Evolutionary conservation across 2,113 vertebrate genomes (phyloP), one percentile per base, ranked within the genome.

Genomic region (Numenius arquata): DNA sequence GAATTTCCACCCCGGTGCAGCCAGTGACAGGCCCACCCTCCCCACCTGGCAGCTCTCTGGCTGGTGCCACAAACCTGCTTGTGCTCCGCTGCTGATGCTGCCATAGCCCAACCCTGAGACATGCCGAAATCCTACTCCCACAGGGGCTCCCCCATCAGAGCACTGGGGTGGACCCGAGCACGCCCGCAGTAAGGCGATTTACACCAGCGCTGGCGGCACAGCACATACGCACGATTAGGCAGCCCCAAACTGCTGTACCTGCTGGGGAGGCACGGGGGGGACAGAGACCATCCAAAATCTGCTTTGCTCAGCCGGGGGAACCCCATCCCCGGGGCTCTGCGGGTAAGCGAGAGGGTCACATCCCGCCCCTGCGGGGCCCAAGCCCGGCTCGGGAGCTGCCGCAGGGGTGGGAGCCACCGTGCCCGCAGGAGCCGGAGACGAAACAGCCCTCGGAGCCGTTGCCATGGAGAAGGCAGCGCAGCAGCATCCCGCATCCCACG

Each of bases 391-490:
- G 75, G 83, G 79, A 85, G 89, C 11, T 82, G 91, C 82, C 45
- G 88, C 84, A 75, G 76, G 74, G 91, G 77, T 43, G 86, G 91
- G 89, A 90, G 61, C 56, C 56, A 40, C 74, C 59, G 82, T 85
- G 95, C 70, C 89, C 72, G 85, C 93, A 63, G 82, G 83, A 86
- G 83, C 87, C 83, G 84, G 75, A 89, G 79, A 34, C 70, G 83
- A 41, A 83, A 90, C 72, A 71, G 84, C 94, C 87, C 75, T 36
- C 26, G 62, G 82, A 80, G 85, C 85, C 93, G 96, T 96, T 93
- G 93, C 94, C 89, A 96, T 95, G 93, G 96, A 82, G 93, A 96
- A 96, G 32, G 88, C 91, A 67, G 88, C 38, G 59, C 90, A 30
- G 90, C 80, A 87, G 96, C 93, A 87, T 93, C 96, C 90, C 88